Conservation (phyloP, 2,797 vertebrate genomes). For the Phataginus tetradactyla region DNA sequence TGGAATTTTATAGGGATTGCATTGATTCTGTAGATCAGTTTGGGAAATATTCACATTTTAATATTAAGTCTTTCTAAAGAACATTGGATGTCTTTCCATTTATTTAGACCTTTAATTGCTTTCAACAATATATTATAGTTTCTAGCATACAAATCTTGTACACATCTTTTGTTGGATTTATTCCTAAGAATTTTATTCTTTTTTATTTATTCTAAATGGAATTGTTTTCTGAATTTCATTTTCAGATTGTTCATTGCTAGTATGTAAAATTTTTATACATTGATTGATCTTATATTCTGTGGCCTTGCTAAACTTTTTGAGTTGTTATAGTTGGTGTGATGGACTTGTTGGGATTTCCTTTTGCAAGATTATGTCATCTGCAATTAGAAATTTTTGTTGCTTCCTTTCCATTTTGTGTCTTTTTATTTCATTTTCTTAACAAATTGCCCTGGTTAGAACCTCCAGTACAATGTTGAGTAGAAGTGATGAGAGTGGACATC, state of each 20-base stretch:
- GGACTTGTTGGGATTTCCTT: neutral
- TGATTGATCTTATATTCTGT: neutral
- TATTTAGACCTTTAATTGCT: neutral
- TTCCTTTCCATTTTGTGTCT: neutral
- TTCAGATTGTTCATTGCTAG: neutral
- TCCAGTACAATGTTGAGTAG: neutral
- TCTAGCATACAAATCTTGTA: neutral
- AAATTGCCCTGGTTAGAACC: neutral
- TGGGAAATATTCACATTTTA: neutral
- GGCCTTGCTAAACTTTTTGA: neutral
- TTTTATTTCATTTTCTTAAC: neutral
- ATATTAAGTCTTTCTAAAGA: neutral
- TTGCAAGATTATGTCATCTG: neutral
- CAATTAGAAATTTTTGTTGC: neutral
- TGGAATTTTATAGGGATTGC: neutral
- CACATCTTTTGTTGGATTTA: neutral
- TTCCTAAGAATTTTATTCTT: neutral
- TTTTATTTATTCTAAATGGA: neutral
- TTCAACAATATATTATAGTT: neutral
- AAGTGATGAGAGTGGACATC: neutral
- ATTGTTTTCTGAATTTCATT: neutral
- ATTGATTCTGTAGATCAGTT: neutral
- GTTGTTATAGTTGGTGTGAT: neutral
- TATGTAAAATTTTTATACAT: neutral
- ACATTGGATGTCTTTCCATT: neutral